Percentiles rank a stretch among this genome's conserved stretches.
These are phyloP conservation scores for Abramis brama DNA, from an alignment of 2,113 vertebrate species.

Conservation along the genomic window DNA sequence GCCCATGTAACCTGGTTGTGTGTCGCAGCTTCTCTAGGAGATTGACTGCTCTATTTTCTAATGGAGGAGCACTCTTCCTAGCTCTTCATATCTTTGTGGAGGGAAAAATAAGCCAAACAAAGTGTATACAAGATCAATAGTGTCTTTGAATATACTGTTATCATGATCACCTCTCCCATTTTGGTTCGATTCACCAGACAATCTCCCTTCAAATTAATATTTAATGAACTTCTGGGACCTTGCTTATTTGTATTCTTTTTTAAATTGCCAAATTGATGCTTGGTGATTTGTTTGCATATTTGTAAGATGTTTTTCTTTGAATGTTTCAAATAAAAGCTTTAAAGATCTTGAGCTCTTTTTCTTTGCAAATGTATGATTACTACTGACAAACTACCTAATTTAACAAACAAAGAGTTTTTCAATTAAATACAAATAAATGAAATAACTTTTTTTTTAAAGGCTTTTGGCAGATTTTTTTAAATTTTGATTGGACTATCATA, in stretches of 20 bases:
- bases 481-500: background rate
- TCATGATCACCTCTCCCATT: background rate
- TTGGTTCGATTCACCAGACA: conserved; percentile 37
- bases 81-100: background rate
- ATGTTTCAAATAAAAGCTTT: conserved; percentile 75
- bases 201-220: conserved; percentile 53
- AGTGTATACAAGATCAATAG: conserved; percentile 24
- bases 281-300: conserved; percentile 55
- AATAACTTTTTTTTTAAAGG: background rate
- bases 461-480: background rate
- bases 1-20: conserved; percentile 1
- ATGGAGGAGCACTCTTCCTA: background rate
- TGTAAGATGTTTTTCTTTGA: conserved; percentile 59
- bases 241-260: conserved; percentile 57
- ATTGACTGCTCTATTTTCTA: background rate
- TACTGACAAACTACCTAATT: background rate
- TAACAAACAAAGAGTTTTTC: background rate
- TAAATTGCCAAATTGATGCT: conserved; percentile 43
- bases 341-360: conserved; percentile 49
- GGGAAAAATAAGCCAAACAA: background rate
- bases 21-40: conserved; percentile 8
- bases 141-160: conserved; percentile 25
- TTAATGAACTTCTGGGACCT: conserved; percentile 53
- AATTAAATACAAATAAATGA: background rate
- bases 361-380: background rate